Evolutionary conservation across 92 coral and sea anemone genomes (phyloP).

Genomic region (Isaurus tuberculatus): DNA sequence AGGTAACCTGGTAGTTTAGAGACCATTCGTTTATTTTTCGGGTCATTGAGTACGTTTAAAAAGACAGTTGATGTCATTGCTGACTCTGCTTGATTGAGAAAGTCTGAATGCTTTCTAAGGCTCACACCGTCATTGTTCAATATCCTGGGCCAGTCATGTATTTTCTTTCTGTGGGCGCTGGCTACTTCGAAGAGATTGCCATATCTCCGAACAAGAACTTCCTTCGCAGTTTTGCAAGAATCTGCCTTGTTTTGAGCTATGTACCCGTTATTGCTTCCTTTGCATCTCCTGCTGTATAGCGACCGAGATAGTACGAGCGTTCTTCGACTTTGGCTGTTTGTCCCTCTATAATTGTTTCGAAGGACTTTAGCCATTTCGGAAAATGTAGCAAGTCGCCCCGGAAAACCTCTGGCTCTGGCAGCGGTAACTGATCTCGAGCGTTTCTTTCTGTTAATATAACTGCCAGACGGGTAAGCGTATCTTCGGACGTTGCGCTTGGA

Average conservation of each 20-base stretch:
- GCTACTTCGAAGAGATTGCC: conserved; percentile 72
- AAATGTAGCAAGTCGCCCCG: conserved; percentile 53
- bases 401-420: conserved; percentile 65
- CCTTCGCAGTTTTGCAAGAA: conserved; percentile 65
- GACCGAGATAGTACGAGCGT: conserved; percentile 55
- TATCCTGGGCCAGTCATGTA: conserved; percentile 71
- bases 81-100: conserved; percentile 53
- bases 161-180: conserved; percentile 63
- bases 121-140: conserved; percentile 62
- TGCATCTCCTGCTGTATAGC: conserved; percentile 66
- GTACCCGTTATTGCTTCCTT: conserved; percentile 66
- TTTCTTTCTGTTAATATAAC: conserved; percentile 56
- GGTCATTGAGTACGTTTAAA: conserved; percentile 66
- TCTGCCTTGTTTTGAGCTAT: conserved; percentile 53
- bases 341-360: conserved; percentile 61
- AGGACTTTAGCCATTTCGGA: conserved; percentile 64
- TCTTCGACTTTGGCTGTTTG: conserved; percentile 36
- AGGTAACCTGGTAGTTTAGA: conserved; percentile 65
- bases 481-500: conserved; percentile 41
- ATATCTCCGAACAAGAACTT: conserved; percentile 50
- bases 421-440: conserved; percentile 44
- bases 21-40: conserved; percentile 67
- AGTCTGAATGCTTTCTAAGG: conserved; percentile 70
- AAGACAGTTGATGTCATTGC: conserved; percentile 56
- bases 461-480: conserved; percentile 44